phyloP scores from a whole-genome alignment of 1,140 invertebrate genomes.

The Drosophila nigromelanica region DNA sequence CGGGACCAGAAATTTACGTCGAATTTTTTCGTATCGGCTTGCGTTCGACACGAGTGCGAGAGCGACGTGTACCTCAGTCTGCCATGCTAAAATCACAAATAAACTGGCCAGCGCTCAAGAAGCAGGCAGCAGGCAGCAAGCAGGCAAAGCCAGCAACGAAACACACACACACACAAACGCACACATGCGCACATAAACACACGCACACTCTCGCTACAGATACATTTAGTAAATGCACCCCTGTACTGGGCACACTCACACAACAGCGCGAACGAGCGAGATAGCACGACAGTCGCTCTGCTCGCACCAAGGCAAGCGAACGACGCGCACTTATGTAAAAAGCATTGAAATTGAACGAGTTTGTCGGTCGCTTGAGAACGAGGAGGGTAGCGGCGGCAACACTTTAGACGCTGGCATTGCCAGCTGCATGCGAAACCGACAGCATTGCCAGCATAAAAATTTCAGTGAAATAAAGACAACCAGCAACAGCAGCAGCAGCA shows the following conservation, averaged over 20 bases:
- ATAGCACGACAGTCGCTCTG: background rate
- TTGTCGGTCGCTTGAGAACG: slow-evolving; percentile 48
- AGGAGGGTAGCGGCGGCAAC: slow-evolving; percentile 36
- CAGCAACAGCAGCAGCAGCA: slow-evolving; percentile 35
- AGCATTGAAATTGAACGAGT: slow-evolving; percentile 80
- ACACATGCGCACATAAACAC: slow-evolving; percentile 23
- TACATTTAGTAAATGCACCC: slow-evolving; percentile 60
- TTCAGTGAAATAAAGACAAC: slow-evolving; percentile 54
- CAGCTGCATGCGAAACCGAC: slow-evolving; percentile 42
- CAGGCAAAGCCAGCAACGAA: slow-evolving; percentile 39
- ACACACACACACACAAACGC: slow-evolving; percentile 30
- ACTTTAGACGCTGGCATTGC: slow-evolving; percentile 51
- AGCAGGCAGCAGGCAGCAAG: slow-evolving; percentile 72
- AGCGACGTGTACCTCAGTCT: slow-evolving; percentile 74
- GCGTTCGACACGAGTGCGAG: slow-evolving; percentile 59
- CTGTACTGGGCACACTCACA: slow-evolving; percentile 47
- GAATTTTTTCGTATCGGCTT: slow-evolving; percentile 62
- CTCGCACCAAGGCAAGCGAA: slow-evolving; percentile 39
- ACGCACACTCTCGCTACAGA: slow-evolving; percentile 4
- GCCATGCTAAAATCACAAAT: slow-evolving; percentile 83
- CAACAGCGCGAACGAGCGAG: slow-evolving; percentile 11
- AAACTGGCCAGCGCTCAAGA: slow-evolving; percentile 77
- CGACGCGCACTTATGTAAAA: slow-evolving; percentile 76
- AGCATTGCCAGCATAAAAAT: slow-evolving; percentile 61
- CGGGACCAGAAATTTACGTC: slow-evolving; percentile 62